phyloP scores from a whole-genome alignment of 1,140 invertebrate genomes.

The Maniola jurtina region DNA sequence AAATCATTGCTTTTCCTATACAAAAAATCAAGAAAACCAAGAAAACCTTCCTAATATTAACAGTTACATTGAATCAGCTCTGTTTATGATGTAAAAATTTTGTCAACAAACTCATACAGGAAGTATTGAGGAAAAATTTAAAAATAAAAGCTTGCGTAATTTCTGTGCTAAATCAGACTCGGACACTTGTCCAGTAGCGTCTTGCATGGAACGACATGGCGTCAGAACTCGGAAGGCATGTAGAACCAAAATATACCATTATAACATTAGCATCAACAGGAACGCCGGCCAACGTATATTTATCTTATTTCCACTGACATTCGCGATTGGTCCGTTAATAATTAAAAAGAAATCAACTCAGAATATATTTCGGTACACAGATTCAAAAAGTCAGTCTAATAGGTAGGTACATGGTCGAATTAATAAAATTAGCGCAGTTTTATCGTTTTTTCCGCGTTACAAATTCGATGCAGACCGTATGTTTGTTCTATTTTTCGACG shows the following conservation, averaged over 20 bases:
- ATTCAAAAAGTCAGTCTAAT: conserved; percentile 13
- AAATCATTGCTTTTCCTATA: no score
- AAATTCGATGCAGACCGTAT: conserved; percentile 7
- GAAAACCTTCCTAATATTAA: neutral
- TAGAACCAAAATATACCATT: conserved; percentile 30
- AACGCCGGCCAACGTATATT: conserved; percentile 23
- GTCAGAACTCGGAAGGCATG: conserved; percentile 26
- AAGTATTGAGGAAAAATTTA: conserved; percentile 11
- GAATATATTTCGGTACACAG: neutral
- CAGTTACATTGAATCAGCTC: neutral
- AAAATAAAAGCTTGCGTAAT: conserved; percentile 31
- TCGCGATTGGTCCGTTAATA: conserved; percentile 16
- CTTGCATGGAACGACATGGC: conserved; percentile 29
- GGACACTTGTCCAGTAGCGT: conserved; percentile 41
- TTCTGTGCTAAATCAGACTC: conserved; percentile 30
- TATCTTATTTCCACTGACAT: conserved; percentile 26
- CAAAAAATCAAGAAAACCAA: no score
- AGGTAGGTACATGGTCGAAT: conserved; percentile 5
- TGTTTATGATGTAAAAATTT: conserved; percentile 9
- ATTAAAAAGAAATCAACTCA: conserved; percentile 20
- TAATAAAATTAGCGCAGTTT: neutral
- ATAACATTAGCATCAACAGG: conserved; percentile 24
- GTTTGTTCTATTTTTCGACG: conserved; percentile 4
- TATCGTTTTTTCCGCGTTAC: neutral
- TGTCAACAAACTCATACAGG: conserved; percentile 23